Evolutionary conservation across 2,888 invertebrate genomes (phyloP).

Genomic region (Lasioglossum figueresi): DNA sequence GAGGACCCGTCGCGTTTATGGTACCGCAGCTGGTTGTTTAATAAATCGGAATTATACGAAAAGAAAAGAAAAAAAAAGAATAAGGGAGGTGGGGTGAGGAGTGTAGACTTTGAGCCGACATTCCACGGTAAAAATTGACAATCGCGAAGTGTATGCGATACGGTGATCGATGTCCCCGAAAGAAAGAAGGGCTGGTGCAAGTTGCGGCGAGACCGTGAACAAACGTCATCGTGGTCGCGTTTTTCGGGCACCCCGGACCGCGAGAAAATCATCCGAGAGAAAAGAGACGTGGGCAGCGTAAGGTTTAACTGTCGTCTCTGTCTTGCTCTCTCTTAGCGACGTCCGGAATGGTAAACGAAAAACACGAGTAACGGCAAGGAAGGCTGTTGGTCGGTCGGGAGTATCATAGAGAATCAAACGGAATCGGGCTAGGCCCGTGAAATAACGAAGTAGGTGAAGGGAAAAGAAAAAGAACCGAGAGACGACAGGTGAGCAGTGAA

Average conservation of each 20-base stretch:
- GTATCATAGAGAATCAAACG: neutral
- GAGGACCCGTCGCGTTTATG: constrained; percentile 1
- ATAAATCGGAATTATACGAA: constrained; percentile 59
- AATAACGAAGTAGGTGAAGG: constrained; percentile 59
- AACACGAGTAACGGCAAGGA: constrained; percentile 9
- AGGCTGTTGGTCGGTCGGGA: constrained; percentile 13
- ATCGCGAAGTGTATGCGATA: constrained; percentile 51
- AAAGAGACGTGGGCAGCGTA: constrained; percentile 47
- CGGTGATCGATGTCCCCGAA: constrained; percentile 54
- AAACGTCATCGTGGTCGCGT: constrained; percentile 54
- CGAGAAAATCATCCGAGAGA: constrained; percentile 39
- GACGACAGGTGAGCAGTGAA: constrained; percentile 71
- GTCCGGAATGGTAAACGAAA: constrained; percentile 23
- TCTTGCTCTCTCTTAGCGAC: constrained; percentile 11
- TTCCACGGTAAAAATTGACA: constrained; percentile 67
- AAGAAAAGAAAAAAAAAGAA: constrained; percentile 27
- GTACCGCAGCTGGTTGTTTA: constrained; percentile 57
- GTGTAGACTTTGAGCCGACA: constrained; percentile 67
- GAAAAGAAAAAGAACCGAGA: constrained; percentile 46
- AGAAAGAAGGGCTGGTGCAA: constrained; percentile 35
- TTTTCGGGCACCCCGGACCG: constrained; percentile 45
- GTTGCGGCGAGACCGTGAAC: constrained; percentile 24
- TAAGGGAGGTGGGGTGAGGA: constrained; percentile 58
- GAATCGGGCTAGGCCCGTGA: constrained; percentile 34
- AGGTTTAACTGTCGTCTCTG: constrained; percentile 35